phyloP scores from a whole-genome alignment of 2,888 invertebrate genomes.

The Pachydiplax longipennis region DNA sequence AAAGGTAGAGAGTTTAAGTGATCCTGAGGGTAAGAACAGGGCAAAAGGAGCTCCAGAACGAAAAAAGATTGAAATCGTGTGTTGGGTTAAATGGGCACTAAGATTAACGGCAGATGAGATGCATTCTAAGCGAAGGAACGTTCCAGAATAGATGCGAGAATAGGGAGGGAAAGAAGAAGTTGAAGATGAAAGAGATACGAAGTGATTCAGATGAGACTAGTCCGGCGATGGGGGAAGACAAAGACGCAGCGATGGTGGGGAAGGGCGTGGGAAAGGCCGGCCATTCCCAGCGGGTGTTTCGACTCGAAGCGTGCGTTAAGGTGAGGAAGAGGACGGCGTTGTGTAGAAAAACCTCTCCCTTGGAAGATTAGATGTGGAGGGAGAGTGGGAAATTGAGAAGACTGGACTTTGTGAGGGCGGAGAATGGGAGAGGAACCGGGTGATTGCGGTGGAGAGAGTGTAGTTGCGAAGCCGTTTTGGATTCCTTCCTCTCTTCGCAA shows the following conservation, averaged over 20 bases:
- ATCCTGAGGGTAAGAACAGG: too few relatives aligned
- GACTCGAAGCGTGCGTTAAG: not conserved
- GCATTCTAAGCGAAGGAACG: too few relatives aligned
- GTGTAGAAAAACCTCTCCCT: too few relatives aligned
- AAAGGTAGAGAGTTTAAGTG: too few relatives aligned
- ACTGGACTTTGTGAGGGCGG: not conserved
- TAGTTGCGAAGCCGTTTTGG: not conserved
- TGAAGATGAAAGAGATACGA: too few relatives aligned
- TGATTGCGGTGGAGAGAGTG: not conserved
- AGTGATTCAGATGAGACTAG: too few relatives aligned
- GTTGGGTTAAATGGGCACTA: too few relatives aligned
- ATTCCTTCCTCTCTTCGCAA: not conserved
- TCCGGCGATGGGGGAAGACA: not conserved
- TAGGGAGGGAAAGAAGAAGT: too few relatives aligned
- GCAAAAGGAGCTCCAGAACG: too few relatives aligned
- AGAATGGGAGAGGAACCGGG: not conserved
- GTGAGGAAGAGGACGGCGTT: not conserved
- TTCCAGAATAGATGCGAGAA: too few relatives aligned
- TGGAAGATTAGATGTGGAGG: not conserved
- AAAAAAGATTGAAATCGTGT: too few relatives aligned
- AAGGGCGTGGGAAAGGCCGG: not conserved
- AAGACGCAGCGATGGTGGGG: not conserved
- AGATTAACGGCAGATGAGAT: too few relatives aligned
- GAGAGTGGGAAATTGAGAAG: not conserved
- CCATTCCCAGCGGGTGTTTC: not conserved